These are phyloP conservation scores for Drosophila persimilis DNA, from an alignment of 1,140 invertebrate genomes.

Conservation along the genomic window DNA sequence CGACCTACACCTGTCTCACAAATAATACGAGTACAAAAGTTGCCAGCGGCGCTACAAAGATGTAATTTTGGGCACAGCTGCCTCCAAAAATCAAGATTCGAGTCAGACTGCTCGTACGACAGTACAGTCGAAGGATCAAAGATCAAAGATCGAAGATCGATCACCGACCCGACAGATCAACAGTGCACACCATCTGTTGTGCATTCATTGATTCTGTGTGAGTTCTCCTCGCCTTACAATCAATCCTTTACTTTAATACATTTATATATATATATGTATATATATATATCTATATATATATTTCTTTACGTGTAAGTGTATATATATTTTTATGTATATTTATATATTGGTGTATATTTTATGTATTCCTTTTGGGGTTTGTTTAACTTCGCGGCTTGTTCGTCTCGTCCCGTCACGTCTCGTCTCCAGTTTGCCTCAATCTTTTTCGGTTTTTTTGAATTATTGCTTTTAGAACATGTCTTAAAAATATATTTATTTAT, in stretches of 20 bases:
- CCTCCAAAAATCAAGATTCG: constrained; percentile 7
- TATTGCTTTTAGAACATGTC: constrained; percentile 80
- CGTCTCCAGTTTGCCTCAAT: constrained; percentile 23
- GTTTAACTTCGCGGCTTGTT: constrained; percentile 40
- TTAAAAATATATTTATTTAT: constrained; percentile 81
- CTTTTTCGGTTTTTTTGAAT: constrained; percentile 65
- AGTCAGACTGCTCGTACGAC: constrained; percentile 29
- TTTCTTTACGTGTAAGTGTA: constrained; percentile 50
- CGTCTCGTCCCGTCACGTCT: neutral
- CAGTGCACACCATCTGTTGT: too few relatives aligned
- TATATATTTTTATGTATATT: constrained; percentile 69
- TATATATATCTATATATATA: constrained; percentile 48
- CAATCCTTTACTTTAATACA: constrained; percentile 45
- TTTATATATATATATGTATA: constrained; percentile 49
- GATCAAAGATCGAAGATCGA: constrained; percentile 21
- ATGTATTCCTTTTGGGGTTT: constrained; percentile 61
- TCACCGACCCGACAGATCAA: neutral
- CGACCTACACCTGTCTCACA: constrained; percentile 19
- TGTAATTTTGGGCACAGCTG: constrained; percentile 24
- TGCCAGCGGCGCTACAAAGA: constrained; percentile 23
- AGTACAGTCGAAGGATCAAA: constrained; percentile 48
- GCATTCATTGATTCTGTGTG: neutral
- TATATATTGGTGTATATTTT: constrained; percentile 81
- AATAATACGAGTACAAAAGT: constrained; percentile 38
- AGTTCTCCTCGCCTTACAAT: constrained; percentile 42